These are phyloP conservation scores for Ophion slaviceki DNA, from an alignment of 2,888 invertebrate genomes.

Conservation along the genomic window DNA sequence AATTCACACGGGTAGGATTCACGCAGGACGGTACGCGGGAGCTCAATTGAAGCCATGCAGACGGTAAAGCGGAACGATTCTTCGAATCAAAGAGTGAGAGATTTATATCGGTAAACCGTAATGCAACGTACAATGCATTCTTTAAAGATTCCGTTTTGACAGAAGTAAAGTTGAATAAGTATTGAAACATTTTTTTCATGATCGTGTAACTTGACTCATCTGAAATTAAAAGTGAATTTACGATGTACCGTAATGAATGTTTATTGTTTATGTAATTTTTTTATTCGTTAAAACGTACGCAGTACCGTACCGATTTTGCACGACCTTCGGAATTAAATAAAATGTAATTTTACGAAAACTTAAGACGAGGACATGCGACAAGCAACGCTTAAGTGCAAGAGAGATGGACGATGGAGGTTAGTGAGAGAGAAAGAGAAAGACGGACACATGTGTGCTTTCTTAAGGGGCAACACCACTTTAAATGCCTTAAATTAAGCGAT, in stretches of 20 bases:
- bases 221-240: background rate
- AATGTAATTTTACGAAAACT: background rate
- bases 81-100: no score
- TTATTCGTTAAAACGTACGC: background rate
- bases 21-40: no score
- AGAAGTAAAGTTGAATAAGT: background rate
- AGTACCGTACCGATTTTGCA: background rate
- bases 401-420: background rate
- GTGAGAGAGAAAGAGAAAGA: background rate
- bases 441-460: background rate
- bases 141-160: background rate
- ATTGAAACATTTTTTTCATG: background rate
- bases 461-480: no score
- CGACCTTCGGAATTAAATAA: background rate
- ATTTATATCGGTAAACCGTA: no score
- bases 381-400: background rate
- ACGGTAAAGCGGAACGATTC: no score
- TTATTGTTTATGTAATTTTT: background rate
- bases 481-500: no score
- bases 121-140: background rate
- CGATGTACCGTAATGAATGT: background rate
- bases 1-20: no score
- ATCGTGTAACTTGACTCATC: background rate
- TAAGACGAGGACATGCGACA: background rate
- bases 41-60: no score